Evolutionary conservation across 2,113 vertebrate species (phyloP), one percentile per base, ranked within the genome.

Genomic region (Hemicordylus capensis): DNA sequence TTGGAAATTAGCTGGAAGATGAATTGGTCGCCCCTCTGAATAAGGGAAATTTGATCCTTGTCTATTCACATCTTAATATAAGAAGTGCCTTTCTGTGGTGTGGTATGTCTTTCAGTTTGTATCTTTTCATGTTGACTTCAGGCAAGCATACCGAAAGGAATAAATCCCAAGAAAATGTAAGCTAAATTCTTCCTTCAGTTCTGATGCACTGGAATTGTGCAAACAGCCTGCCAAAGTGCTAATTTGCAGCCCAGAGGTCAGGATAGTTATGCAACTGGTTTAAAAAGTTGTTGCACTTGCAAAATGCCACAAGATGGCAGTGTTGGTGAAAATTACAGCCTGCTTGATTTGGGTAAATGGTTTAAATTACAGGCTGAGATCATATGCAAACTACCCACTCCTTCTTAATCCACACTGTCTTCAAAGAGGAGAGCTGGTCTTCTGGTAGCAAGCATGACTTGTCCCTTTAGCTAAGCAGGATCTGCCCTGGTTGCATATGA

Each of bases 281-380:
- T 61, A 37, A 70, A 85, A 1, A 11, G 37, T 2, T 64, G 66
- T 75, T 59, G 28, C 28, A 42, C 17, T 75, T 54, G 70, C 51
- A 26, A 51, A 14, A 34, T 70, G 46, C 78, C 78, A 88, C 63
- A 72, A 81, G 72, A 48, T 81, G 78, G 73, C 83, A 81, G 56
- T 81, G 44, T 76, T 70, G 76, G n/a, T 54, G 56, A 63, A 72
- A 34, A 61, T 39, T 34, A 44, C 31, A 4, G 2, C 20, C 31
- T 79, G 44, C 8, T 61, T 58, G 4, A 56, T 0, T 58, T 8
- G 3, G 34, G 28, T 34, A 44, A 67, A 39, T 56, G 20, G 15
- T 67, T 73, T 46, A 24, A 6, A 26, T 54, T 10, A 61, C 28
- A 83, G 15, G n/a, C 59, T 64, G n/a, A 37, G 72, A 26, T 58